phyloP scores from a whole-genome alignment of 2,888 invertebrate species.

The Drosophila pseudotakahashii region DNA sequence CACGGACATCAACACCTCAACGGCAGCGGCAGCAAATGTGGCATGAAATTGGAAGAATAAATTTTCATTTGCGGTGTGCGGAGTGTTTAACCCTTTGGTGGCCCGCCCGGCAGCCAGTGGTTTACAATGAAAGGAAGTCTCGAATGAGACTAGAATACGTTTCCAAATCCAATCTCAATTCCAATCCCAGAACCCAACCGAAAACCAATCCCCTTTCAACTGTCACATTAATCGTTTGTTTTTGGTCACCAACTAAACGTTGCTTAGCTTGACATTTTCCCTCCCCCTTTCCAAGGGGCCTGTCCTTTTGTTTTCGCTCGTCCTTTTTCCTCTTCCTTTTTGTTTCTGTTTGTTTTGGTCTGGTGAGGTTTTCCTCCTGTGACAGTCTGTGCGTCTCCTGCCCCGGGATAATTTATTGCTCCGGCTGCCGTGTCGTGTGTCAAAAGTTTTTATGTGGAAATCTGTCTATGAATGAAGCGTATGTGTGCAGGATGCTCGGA shows the following conservation, averaged over 20 bases:
- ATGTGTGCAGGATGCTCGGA: conserved; percentile 43
- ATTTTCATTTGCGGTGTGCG: conserved; percentile 15
- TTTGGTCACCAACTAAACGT: conserved; percentile 77
- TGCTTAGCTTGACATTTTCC: conserved; percentile 55
- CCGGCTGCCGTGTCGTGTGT: conserved; percentile 72
- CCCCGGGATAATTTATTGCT: conserved; percentile 72
- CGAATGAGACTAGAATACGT: not conserved
- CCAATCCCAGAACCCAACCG: conserved; percentile 8
- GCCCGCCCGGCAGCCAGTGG: conserved; percentile 61
- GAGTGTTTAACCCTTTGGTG: conserved; percentile 66
- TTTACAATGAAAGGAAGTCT: conserved; percentile 62
- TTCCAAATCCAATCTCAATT: conserved; percentile 32
- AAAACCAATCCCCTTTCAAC: conserved; percentile 68
- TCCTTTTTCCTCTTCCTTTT: conserved; percentile 56
- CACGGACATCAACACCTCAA: conserved; percentile 69
- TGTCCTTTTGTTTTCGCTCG: conserved; percentile 42
- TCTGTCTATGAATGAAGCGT: conserved; percentile 76
- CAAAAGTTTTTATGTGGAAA: conserved; percentile 68
- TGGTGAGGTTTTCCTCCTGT: conserved; percentile 43
- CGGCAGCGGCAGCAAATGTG: conserved; percentile 72
- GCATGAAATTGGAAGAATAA: conserved; percentile 79
- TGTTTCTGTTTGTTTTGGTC: conserved; percentile 76
- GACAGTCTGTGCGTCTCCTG: no score
- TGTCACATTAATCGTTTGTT: conserved; percentile 82
- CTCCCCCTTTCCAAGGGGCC: conserved; percentile 33